Evolutionary conservation across 2,113 vertebrate genomes (phyloP).

Genomic region (Seriola dumerili): DNA sequence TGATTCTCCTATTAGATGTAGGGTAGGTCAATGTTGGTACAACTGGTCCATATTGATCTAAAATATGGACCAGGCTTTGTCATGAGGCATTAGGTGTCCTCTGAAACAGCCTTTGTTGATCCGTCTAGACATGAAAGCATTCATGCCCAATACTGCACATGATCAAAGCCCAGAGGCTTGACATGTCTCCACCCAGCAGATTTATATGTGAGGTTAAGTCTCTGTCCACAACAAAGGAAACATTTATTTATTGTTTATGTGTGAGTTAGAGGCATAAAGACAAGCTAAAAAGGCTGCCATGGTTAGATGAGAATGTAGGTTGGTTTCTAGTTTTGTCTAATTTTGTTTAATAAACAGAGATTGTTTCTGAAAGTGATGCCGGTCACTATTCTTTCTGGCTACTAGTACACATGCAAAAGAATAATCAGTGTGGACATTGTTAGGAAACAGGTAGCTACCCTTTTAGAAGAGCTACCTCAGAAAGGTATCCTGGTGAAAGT

Average conservation of each 20-base stretch:
- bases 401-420: neutral
- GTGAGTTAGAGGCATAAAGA: too few species aligned
- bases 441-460: neutral
- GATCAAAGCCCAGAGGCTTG: constrained; percentile 44
- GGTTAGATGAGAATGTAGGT: neutral
- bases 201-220: constrained; percentile 10
- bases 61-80: constrained; percentile 4
- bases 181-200: neutral
- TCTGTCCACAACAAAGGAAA: neutral
- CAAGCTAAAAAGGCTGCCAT: neutral
- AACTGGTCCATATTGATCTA: neutral
- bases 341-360: neutral
- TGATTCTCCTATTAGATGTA: too few species aligned
- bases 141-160: constrained; percentile 50
- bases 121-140: constrained; percentile 33
- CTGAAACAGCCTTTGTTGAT: constrained; percentile 9
- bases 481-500: neutral
- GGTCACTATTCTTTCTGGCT: neutral
- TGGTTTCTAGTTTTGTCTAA: neutral
- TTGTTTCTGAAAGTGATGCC: too few species aligned
- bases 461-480: neutral
- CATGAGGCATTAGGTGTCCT: constrained; percentile 17
- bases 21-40: too few species aligned
- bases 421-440: neutral
- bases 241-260: neutral